Base-by-base conservation (phyloP, 64 coral and sea anemone species). In the Orbicella faveolata region DNA sequence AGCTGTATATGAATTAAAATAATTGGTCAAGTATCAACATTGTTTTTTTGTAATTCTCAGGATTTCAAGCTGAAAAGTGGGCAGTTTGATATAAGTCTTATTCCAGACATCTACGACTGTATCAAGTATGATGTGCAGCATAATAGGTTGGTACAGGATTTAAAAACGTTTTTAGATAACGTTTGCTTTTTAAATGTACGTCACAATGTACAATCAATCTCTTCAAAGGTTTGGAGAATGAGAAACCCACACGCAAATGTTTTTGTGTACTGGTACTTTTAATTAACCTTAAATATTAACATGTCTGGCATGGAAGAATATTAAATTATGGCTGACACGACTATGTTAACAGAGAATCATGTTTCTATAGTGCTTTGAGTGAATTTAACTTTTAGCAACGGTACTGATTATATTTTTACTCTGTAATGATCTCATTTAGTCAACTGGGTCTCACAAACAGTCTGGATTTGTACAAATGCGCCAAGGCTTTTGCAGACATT, bases 101-200 rank as follows among this genome's bases (percentile, higher is more conserved):
- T 98, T 72, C 96, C 96, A 63, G 96, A 98, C 61, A 94, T 98
- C 6, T 98, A 98, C 34, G 96, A 98, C 64, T 93, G 96, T 54
- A 93, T 98, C 65, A 98, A 98, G 82, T 98, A 98, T 52, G 96
- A 98, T 54, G 88, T 95, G 3, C 93, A 95, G 52, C 96, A 98
- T 65, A 98, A 98, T 16, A 89, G 90, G 96, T 92, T 80, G 51
- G 81, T 64, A 36, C 34, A 36, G 36, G 53, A 25, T 1, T 41
- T 44, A 26, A 13, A 8, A 21, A 0, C 25, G 19, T 21, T 18
- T 65, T 52, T 59, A 7, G n/a, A 81, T 69, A 34, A 21, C 23
- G 4, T 51, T 19, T 20, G 30, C 36, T 59, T 82, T 6, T 5
- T 48, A 6, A 48, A 48, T 48, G 44, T 6, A 0, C 44, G 7